Evolutionary conservation across 2,113 vertebrate genomes (phyloP), one percentile per base, ranked within the genome.

Genomic region (Rhineura floridana): DNA sequence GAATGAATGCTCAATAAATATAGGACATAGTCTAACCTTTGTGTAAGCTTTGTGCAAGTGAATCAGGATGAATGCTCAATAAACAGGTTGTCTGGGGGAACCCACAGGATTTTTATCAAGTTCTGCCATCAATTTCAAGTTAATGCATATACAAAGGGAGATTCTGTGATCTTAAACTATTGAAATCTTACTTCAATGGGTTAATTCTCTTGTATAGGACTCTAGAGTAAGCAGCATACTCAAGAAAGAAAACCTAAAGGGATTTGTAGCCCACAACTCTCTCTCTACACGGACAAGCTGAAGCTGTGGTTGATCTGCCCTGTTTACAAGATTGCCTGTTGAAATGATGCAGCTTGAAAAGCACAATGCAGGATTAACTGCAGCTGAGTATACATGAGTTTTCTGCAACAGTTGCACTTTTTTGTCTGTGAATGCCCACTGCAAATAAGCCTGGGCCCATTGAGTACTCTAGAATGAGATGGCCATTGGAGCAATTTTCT

Each of bases 301-400:
- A 84, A 73, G n/a, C 6, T 6, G 33, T 36, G 48, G 3, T 2
- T 46, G 0, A 0, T 2, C 10, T 0, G 39, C 46, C 52, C 77
- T 15, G 5, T 25, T 52, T 63, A 12, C 28, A 62, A 6, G 6
- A 30, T 0, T 8, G 0, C 4, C 11, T 1, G 0, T 86, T 81
- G 46, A 84, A 55, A 6, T 15, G 46, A 82, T 69, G 8, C 1
- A 46, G 30, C 28, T 82, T 77, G 76, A 13, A 5, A n/a, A 0
- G 0, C 50, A 23, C 42, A 9, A 23, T 28, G 48, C 10, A 50
- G 6, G 12, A 70, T 15, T 30, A 69, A 39, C 3, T 5, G 30
- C n/a, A 2, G 62, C 0, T 75, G 65, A 81, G 76, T 48, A 50
- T 25, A 30, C 1, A 4, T 28, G 77, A 23, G 10, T 36, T 85